These are phyloP conservation scores for Labrus mixtus DNA, from an alignment of 2,113 vertebrate genomes.

Conservation along the genomic window DNA sequence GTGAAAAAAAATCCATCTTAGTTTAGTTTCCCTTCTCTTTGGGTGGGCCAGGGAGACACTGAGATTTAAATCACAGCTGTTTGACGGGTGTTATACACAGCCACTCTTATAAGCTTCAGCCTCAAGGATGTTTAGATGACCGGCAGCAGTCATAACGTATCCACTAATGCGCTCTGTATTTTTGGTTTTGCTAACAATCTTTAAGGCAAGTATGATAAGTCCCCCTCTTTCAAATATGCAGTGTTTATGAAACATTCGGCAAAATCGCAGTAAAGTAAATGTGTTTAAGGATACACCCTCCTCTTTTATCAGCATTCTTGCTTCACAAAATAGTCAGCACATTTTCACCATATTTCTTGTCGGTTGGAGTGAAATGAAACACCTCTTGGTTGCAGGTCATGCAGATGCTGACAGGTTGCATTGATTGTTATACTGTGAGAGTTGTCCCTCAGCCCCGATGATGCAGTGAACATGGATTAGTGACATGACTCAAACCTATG, in stretches of 20 bases:
- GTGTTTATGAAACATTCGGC: too few species aligned
- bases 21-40: constrained; percentile 59
- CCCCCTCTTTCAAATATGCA: too few species aligned
- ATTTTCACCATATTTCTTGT: constrained; percentile 12
- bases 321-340: constrained; percentile 1
- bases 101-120: constrained; percentile 54
- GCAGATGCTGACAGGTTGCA: constrained; percentile 3
- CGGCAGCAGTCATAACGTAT: constrained; percentile 62
- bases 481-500: background rate
- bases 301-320: background rate
- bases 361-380: constrained; percentile 33
- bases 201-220: constrained; percentile 6
- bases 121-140: constrained; percentile 76
- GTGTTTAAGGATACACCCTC: constrained; percentile 8
- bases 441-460: background rate
- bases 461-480: background rate
- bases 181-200: constrained; percentile 57
- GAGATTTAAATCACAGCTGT: constrained; percentile 70
- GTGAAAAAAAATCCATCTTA: constrained; percentile 34
- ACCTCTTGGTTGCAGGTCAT: constrained; percentile 20
- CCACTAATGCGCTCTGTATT: constrained; percentile 56
- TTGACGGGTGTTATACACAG: constrained; percentile 72
- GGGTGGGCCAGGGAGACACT: constrained; percentile 72
- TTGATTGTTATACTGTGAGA: too few species aligned
- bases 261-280: constrained; percentile 26